A percentile compares a stretch with the other conserved stretches of the same genome.
Evolutionary conservation across 2,113 vertebrate species (phyloP).

Genomic region (Saimiri boliviensis): DNA sequence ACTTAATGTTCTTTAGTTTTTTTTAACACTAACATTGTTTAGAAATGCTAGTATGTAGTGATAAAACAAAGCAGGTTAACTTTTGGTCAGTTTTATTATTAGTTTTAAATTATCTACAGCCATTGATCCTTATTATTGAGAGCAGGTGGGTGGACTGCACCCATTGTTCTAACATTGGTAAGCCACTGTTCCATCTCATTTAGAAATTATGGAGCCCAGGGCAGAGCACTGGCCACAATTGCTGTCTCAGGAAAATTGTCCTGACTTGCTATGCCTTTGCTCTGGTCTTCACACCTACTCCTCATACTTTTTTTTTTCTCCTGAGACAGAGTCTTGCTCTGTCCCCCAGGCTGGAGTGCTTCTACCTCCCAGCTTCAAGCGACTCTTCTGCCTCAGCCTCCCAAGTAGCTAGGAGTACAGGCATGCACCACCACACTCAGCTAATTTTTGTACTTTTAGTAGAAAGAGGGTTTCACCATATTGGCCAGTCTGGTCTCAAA

Average conservation of each 20-base stretch:
- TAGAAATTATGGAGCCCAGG: background rate
- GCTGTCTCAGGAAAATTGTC: background rate
- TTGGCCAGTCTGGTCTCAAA: too few species aligned
- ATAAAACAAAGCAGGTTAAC: background rate
- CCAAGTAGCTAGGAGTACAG: too few species aligned
- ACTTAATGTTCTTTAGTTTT: background rate
- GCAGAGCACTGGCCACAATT: accelerated
- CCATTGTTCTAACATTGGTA: background rate
- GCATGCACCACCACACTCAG: too few species aligned
- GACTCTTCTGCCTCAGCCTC: too few species aligned
- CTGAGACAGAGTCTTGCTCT: too few species aligned
- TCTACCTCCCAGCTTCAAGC: too few species aligned
- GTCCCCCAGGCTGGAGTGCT: too few species aligned
- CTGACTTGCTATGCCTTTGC: accelerated
- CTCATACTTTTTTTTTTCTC: too few species aligned
- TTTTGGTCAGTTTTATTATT: background rate
- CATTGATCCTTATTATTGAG: background rate
- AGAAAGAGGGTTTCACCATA: too few species aligned
- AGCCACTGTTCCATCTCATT: background rate
- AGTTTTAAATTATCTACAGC: background rate
- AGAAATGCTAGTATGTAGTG: background rate
- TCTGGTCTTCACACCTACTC: background rate
- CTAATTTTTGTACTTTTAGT: too few species aligned
- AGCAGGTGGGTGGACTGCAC: too few species aligned
- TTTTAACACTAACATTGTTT: background rate